Conservation (phyloP, 2,113 vertebrate genomes). For the Tricholaema leucomelas region DNA sequence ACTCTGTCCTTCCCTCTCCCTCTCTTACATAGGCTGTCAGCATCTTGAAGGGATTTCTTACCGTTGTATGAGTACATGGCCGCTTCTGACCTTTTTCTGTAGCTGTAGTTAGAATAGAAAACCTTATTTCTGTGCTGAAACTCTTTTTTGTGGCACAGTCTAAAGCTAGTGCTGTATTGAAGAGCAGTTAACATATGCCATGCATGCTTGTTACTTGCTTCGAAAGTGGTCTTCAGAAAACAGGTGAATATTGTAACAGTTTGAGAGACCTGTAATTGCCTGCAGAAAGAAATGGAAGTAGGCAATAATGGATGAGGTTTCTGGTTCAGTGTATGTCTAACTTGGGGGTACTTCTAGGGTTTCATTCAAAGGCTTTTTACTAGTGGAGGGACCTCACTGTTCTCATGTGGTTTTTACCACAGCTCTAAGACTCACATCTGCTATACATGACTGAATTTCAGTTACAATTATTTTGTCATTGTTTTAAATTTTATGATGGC, state of each 20-base stretch:
- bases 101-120: not conserved
- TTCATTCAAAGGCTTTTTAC: not conserved
- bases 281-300: not conserved
- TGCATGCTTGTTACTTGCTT: not conserved
- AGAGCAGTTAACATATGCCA: not conserved
- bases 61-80: not conserved
- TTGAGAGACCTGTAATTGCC: not conserved
- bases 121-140: not conserved
- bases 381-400: not conserved
- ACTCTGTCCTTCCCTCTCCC: fast-evolving
- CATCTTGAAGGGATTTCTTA: not conserved
- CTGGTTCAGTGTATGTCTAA: not conserved
- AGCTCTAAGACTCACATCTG: not conserved
- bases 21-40: not conserved
- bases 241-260: not conserved
- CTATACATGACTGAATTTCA: not conserved
- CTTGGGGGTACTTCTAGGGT: not conserved
- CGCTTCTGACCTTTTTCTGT: not conserved
- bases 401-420: not conserved
- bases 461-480: not conserved
- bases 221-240: not conserved
- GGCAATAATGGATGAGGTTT: not conserved
- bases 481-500: not conserved
- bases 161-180: not conserved
- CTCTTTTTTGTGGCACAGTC: not conserved